Conservation (phyloP, 2,888 invertebrate genomes). For the Drosophila stalkeri region DNA sequence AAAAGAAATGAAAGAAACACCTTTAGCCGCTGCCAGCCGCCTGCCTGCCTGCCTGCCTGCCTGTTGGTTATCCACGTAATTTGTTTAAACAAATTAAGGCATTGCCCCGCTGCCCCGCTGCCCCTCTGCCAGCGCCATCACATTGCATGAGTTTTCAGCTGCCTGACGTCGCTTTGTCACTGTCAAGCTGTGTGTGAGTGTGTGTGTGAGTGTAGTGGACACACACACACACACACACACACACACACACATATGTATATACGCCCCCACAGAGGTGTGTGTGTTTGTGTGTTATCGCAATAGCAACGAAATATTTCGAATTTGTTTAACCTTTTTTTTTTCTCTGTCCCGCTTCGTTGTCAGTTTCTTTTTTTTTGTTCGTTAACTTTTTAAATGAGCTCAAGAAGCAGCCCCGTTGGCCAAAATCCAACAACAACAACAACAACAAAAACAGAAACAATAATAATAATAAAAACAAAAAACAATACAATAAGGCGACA, state of each 20-base stretch:
- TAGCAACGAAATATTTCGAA: constrained; percentile 59
- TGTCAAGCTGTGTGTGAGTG: constrained; percentile 47
- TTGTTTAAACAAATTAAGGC: constrained; percentile 80
- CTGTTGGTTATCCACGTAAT: constrained; percentile 69
- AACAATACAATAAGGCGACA: constrained; percentile 44
- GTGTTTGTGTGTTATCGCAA: constrained; percentile 56
- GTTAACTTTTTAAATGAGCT: constrained; percentile 66
- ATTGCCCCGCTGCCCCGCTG: constrained; percentile 22
- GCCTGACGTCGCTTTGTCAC: constrained; percentile 77
- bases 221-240: constrained; percentile 22
- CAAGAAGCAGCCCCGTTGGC: constrained; percentile 59
- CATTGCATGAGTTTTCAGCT: constrained; percentile 46
- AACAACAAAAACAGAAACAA: constrained; percentile 30
- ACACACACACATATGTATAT: constrained; percentile 36
- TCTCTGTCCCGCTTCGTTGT: constrained; percentile 20
- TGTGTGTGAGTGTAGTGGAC: constrained; percentile 8
- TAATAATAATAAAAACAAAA: constrained; percentile 40
- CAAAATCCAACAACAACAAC: constrained; percentile 43
- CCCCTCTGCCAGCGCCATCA: neutral
- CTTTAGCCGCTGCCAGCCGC: constrained; percentile 28
- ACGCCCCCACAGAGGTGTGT: constrained; percentile 13
- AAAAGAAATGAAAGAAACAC: constrained; percentile 35
- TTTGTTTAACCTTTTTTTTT: constrained; percentile 77
- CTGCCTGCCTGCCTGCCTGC: constrained; percentile 2
- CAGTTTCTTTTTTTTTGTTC: constrained; percentile 31